Base-by-base conservation (phyloP, 2,888 invertebrate genomes). In the Cybosia mesomella region DNA sequence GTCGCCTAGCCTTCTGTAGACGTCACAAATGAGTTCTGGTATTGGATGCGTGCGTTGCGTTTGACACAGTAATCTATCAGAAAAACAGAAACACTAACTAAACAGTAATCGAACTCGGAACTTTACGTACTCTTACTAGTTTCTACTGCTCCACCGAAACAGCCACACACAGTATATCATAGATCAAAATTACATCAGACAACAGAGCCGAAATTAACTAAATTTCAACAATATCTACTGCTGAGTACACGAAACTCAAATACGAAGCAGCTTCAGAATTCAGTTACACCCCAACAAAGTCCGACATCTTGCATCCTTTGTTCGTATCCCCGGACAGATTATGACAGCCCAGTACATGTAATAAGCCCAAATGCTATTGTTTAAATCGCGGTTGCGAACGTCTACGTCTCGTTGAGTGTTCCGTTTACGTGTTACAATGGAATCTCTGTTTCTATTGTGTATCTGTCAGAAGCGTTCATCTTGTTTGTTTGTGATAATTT, bases 291-390 rank as follows among this genome's bases (percentile, higher is more conserved):
- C 66, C 59, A 21, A 58, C 58, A 71, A 75, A 81, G 70, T 75
- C 67, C 59, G 67, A 69, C 71, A 71, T 77, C 80, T 77, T 76
- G 73, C 66, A 73, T 63, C 74, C 74, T 77, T 79, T 81, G 76
- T 81, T 67, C 71, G 64, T 68, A 81, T 66, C 64, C 65, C 69
- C 75, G 68, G 71, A 79, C 39, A 68, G 73, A 71, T 75, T 64
- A 76, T 77, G 81, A 77, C 74, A 79, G 80, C 78, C 64, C 74
- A 74, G 68, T 82, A 85, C 84, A 83, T 74, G 83, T 86, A 84
- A 85, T 87, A 87, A 87, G 85, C 84, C 83, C 77, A 81, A 85
- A 84, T 81, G 83, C 82, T 83, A 87, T 89, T 90, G 89, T 89
- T 85, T 83, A 85, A 85, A 83, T 83, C 73, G 83, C 68, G 79